Evolutionary conservation across 2,888 invertebrate genomes (phyloP).

Genomic region (Tethea ocularis): DNA sequence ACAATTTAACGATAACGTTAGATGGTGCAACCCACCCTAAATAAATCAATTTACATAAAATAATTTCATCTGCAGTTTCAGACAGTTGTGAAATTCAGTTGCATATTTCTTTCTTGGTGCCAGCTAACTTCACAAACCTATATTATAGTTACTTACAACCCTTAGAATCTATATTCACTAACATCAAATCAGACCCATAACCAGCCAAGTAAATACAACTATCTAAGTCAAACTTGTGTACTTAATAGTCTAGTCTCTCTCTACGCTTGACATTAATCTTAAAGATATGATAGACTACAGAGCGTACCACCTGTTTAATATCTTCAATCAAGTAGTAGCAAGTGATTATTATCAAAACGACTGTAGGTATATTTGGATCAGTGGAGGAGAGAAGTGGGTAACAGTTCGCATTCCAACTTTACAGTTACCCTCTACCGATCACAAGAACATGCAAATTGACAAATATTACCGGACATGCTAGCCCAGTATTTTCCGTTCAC

Average conservation of each 20-base stretch:
- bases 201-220: too few species aligned
- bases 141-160: too few species aligned
- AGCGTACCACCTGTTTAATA: slow-evolving; percentile 15
- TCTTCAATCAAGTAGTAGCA: slow-evolving; percentile 15
- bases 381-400: slow-evolving; percentile 53
- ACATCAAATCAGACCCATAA: too few species aligned
- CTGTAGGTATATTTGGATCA: slow-evolving; percentile 50
- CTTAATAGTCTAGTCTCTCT: background rate
- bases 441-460: slow-evolving; percentile 68
- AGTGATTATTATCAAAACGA: slow-evolving; percentile 35
- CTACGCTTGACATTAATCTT: background rate
- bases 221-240: background rate
- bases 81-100: too few species aligned
- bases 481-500: slow-evolving; percentile 11
- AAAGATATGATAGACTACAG: background rate
- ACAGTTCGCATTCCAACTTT: slow-evolving; percentile 66
- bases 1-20: too few species aligned
- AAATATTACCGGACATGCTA: slow-evolving; percentile 56
- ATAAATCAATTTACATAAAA: too few species aligned
- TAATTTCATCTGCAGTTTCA: too few species aligned
- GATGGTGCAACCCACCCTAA: too few species aligned
- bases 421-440: slow-evolving; percentile 62
- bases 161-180: too few species aligned
- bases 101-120: too few species aligned
- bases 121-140: too few species aligned